Base-by-base conservation (phyloP, 2,888 invertebrate genomes). In the Desoria tigrina region DNA sequence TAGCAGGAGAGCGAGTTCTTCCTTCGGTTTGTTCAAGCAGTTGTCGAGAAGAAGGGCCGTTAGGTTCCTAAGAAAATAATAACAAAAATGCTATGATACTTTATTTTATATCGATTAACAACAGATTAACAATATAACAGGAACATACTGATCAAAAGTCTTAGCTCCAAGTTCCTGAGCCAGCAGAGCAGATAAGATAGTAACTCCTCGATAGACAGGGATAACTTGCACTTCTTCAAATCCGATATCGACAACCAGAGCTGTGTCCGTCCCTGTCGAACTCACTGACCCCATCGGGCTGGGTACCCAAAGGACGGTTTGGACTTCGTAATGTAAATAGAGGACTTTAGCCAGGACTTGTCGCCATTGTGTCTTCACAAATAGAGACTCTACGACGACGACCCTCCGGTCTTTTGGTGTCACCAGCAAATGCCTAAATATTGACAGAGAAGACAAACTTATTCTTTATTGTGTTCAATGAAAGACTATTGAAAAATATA, bases 331-430 rank as follows among this genome's bases (percentile, higher is more conserved):
- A 79, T 96, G 95, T 63, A 86, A 84, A 79, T 93, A 96, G n/a
- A 97, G 82, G 23, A 93, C 94, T 80, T 90, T 90, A 0, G 95
- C 95, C 11, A 98, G 82, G 0, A 90, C 90, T 78, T 96, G 90
- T 66, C 95, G 84, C 78, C 94, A 89, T 61, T 87, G 80, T 0
- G 92, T 90, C 2, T 87, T 90, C 37, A 90, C 88, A 23, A 97
- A 84, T 14, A 95, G 83, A 3, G 93, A 94, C 81, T 98, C 98
- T 23, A 97, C 88, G 32, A 98, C 84, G 4, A 98, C 89, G 39
- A 98, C 88, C 79, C 92, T 89, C 24, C 94, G 85, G 77, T 94
- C 96, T 81, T 96, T 95, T 0, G 97, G 95, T 79, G 92, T 96
- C 53, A 94, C 89, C 55, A 95, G 83, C 32, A 94, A 86, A 79